These are phyloP conservation scores for Digitonthophagus gazella DNA, from an alignment of 2,888 invertebrate species.

Conservation along the genomic window DNA sequence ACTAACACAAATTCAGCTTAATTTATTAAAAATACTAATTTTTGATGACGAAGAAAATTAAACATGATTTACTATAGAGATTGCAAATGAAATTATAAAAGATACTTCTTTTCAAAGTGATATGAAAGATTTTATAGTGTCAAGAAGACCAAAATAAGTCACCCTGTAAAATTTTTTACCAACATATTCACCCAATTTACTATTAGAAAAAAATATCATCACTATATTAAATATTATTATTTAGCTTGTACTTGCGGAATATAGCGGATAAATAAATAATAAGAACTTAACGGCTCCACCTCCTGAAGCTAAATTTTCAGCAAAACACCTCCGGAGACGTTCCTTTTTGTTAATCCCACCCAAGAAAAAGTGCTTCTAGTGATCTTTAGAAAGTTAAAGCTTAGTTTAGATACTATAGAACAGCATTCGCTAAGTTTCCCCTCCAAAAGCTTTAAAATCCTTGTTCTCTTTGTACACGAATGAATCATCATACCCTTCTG, in stretches of 20 bases:
- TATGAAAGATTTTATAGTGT: conserved; percentile 90
- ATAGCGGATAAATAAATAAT: conserved; percentile 92
- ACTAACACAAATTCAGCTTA: too few species aligned
- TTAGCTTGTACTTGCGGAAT: conserved; percentile 89
- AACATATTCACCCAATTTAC: conserved; percentile 70
- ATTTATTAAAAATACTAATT: too few species aligned
- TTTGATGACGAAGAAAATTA: too few species aligned
- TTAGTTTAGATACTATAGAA: conserved; percentile 92
- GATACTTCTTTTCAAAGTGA: conserved; percentile 92
- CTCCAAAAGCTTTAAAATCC: conserved; percentile 85
- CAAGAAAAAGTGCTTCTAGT: conserved; percentile 85
- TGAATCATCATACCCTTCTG: too few species aligned
- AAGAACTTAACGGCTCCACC: conserved; percentile 93
- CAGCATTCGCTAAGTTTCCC: conserved; percentile 91
- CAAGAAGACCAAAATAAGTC: conserved; percentile 94
- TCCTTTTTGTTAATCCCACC: conserved; percentile 84
- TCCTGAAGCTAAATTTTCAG: conserved; percentile 87
- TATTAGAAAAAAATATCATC: neutral
- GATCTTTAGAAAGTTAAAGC: conserved; percentile 92
- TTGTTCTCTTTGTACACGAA: too few species aligned
- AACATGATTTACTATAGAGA: conserved; percentile 69
- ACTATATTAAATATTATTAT: neutral
- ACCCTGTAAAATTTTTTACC: conserved; percentile 80
- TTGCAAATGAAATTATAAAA: conserved; percentile 89
- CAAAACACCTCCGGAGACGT: conserved; percentile 84